A percentile compares a stretch with the other conserved stretches of the same genome.
Conservation (phyloP, 2,888 invertebrate species). For the Drosophila birchii region DNA sequence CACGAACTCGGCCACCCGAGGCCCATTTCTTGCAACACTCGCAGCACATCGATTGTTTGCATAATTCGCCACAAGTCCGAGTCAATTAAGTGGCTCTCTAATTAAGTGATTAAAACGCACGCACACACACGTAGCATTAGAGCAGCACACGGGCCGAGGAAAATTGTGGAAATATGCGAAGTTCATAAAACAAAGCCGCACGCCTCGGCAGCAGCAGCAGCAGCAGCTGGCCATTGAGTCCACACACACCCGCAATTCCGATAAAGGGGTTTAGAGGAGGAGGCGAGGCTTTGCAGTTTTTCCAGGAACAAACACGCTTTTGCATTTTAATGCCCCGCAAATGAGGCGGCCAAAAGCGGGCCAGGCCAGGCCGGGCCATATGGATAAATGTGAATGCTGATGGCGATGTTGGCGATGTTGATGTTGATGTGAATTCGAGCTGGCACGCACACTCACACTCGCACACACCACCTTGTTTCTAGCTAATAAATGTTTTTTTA, state of each 20-base stretch:
- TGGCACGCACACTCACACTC: slow-evolving; percentile 48
- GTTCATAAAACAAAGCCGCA: slow-evolving; percentile 64
- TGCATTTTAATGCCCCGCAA: slow-evolving; percentile 79
- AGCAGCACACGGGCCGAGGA: not conserved
- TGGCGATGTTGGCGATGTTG: slow-evolving; percentile 6
- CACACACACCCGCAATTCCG: slow-evolving; percentile 44
- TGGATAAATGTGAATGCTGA: slow-evolving; percentile 51
- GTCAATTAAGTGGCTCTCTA: slow-evolving; percentile 73
- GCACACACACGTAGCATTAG: slow-evolving; percentile 35
- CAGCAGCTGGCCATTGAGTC: slow-evolving; percentile 42
- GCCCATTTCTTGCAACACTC: slow-evolving; percentile 67
- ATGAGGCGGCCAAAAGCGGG: slow-evolving; percentile 58
- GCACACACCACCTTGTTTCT: slow-evolving; percentile 67
- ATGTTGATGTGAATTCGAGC: slow-evolving; percentile 50
- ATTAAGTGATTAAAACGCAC: slow-evolving; percentile 79
- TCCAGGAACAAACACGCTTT: slow-evolving; percentile 83
- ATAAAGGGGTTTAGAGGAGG: slow-evolving; percentile 6
- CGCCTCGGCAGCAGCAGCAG: slow-evolving; percentile 42
- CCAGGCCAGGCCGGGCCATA: slow-evolving; percentile 30
- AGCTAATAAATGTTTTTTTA: slow-evolving; percentile 84
- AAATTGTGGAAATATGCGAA: slow-evolving; percentile 70
- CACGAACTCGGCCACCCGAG: slow-evolving; percentile 66
- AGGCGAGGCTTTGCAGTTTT: slow-evolving; percentile 60
- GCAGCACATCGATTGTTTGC: slow-evolving; percentile 58
- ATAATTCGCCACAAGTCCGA: slow-evolving; percentile 64